Conservation (phyloP, 2,888 invertebrate genomes). For the Shargacucullia verbasci region DNA sequence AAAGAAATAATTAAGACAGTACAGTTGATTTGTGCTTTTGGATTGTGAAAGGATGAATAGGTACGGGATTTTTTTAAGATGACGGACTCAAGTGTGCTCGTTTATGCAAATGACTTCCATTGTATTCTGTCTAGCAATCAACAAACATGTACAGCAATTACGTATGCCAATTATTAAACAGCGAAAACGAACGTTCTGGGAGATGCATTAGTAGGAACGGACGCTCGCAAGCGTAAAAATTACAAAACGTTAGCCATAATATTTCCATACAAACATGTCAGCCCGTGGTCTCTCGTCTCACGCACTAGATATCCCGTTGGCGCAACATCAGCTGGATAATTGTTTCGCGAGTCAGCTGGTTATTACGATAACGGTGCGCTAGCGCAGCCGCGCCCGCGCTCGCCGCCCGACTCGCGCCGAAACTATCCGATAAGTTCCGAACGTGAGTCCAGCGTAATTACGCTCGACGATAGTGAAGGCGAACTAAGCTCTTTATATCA, state of each 20-base stretch:
- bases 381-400: constrained; percentile 43
- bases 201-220: constrained; percentile 43
- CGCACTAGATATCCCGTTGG: constrained; percentile 60
- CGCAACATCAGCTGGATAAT: constrained; percentile 70
- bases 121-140: constrained; percentile 38
- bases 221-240: constrained; percentile 52
- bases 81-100: constrained; percentile 20
- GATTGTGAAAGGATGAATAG: no score
- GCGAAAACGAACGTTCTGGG: constrained; percentile 42
- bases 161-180: constrained; percentile 46
- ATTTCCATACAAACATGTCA: constrained; percentile 54
- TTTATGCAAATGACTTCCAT: constrained; percentile 45
- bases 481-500: constrained; percentile 34
- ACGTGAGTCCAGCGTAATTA: constrained; percentile 44
- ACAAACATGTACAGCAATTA: constrained; percentile 42
- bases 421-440: constrained; percentile 56
- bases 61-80: no score
- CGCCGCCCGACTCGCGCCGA: constrained; percentile 40
- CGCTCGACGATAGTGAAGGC: constrained; percentile 28
- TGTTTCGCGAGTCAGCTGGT: constrained; percentile 73
- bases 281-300: constrained; percentile 47
- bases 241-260: constrained; percentile 44
- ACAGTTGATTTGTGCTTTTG: no score
- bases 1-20: background rate
- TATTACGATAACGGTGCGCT: constrained; percentile 71